These are phyloP conservation scores for Istiophorus platypterus DNA, from an alignment of 2,113 vertebrate species.

Conservation along the genomic window DNA sequence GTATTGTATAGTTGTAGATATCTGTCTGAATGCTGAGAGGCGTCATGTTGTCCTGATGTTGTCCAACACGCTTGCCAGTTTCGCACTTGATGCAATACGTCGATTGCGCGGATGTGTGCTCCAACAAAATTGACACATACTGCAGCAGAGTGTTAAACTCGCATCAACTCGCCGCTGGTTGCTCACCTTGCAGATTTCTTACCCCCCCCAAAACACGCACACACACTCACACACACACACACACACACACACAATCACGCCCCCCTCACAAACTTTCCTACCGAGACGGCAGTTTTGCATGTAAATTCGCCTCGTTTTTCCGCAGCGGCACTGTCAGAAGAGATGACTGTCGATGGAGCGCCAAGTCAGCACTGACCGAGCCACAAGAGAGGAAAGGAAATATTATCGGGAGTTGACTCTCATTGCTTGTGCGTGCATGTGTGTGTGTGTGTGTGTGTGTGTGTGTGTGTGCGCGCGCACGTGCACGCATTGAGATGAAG, in stretches of 20 bases:
- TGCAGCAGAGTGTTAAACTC: constrained; percentile 4
- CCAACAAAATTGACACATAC: neutral
- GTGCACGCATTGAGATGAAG: constrained; percentile 13
- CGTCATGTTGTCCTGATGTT: neutral
- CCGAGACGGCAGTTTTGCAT: constrained; percentile 60
- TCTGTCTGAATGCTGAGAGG: neutral
- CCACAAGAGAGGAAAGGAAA: constrained; percentile 32
- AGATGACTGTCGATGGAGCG: constrained; percentile 61
- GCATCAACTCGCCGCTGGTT: constrained; percentile 28
- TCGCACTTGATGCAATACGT: neutral
- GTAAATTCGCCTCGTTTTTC: constrained; percentile 66
- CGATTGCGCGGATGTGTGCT: neutral
- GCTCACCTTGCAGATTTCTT: constrained; percentile 57
- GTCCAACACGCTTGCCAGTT: neutral
- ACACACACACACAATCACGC: neutral
- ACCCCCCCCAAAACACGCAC: constrained; percentile 3
- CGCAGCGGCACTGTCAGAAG: constrained; percentile 56
- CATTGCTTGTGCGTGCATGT: neutral
- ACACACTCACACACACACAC: too few relatives aligned
- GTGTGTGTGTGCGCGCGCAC: neutral
- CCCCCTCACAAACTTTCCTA: constrained; percentile 55
- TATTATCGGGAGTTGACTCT: constrained; percentile 38
- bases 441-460: neutral
- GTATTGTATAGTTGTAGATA: neutral
- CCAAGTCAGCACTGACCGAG: constrained; percentile 55